Conservation (phyloP, 2,113 vertebrate genomes). For the Perccottus glenii region DNA sequence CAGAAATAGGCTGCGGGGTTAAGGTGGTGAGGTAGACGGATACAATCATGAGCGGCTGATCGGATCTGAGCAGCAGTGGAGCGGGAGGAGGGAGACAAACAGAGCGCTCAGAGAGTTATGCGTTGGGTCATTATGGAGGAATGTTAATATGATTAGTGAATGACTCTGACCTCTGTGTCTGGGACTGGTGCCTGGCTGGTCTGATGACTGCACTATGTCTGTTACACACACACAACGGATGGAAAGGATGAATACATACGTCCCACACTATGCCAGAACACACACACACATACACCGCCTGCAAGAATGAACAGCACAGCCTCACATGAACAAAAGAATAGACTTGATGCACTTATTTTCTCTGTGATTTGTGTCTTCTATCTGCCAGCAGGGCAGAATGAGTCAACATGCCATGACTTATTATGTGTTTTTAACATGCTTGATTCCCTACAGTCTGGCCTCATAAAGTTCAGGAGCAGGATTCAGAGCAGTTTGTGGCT, state of each 20-base stretch:
- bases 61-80: constrained; percentile 6
- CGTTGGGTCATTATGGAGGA: constrained; percentile 77
- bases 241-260: constrained; percentile 30
- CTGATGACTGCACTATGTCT: constrained; percentile 57
- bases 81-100: constrained; percentile 34
- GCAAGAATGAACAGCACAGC: constrained; percentile 16
- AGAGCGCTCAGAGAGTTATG: constrained; percentile 48
- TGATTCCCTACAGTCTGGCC: constrained; percentile 42
- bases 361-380: constrained; percentile 51
- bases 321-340: constrained; percentile 11
- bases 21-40: constrained; percentile 22
- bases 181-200: constrained; percentile 68
- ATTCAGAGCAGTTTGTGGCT: constrained; percentile 8
- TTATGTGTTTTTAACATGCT: constrained; percentile 58
- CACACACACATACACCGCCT: constrained; percentile 8
- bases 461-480: constrained; percentile 34
- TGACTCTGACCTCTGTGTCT: constrained; percentile 76
- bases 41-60: constrained; percentile 23
- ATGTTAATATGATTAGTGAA: constrained; percentile 84
- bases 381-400: constrained; percentile 38
- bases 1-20: constrained; percentile 3
- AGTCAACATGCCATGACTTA: constrained; percentile 68
- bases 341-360: constrained; percentile 15
- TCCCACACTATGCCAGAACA: constrained; percentile 15
- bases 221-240: constrained; percentile 26